Conservation (phyloP, 2,797 vertebrate genomes). For the Enteromius radiatus region DNA sequence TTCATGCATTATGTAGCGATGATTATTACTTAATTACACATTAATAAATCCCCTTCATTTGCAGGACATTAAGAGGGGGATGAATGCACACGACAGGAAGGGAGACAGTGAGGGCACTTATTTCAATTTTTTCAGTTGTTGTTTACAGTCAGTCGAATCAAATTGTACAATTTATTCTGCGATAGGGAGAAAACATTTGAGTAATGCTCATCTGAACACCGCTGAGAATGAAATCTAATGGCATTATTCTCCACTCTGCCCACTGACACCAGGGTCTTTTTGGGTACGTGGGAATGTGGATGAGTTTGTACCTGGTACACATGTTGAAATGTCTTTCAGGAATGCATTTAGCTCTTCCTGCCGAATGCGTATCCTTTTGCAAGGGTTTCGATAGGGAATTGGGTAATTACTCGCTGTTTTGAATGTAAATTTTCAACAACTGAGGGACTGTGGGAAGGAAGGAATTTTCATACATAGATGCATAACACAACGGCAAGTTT, state of each 20-base stretch:
- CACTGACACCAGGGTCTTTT: conserved; percentile 27
- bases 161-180: conserved; percentile 67
- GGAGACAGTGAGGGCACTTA: conserved; percentile 59
- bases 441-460: conserved; percentile 17
- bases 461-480: not conserved
- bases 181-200: conserved; percentile 33
- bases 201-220: conserved; percentile 37
- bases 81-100: conserved; percentile 77
- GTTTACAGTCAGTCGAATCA: conserved; percentile 68
- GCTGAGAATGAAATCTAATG: conserved; percentile 63
- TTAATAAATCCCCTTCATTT: conserved; percentile 88
- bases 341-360: conserved; percentile 9
- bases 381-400: conserved; percentile 34
- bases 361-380: conserved; percentile 11
- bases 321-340: conserved; percentile 29
- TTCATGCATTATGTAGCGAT: conserved; percentile 86
- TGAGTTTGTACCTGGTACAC: conserved; percentile 7
- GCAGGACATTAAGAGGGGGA: conserved; percentile 84
- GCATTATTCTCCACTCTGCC: conserved; percentile 60
- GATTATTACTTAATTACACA: conserved; percentile 89
- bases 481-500: not conserved
- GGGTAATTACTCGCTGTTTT: conserved; percentile 37
- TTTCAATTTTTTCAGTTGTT: conserved; percentile 65
- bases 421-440: conserved; percentile 23
- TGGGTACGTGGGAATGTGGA: not conserved